Evolutionary conservation across 1,140 invertebrate species (phyloP).

Genomic region (Sycophaga agraensis): DNA sequence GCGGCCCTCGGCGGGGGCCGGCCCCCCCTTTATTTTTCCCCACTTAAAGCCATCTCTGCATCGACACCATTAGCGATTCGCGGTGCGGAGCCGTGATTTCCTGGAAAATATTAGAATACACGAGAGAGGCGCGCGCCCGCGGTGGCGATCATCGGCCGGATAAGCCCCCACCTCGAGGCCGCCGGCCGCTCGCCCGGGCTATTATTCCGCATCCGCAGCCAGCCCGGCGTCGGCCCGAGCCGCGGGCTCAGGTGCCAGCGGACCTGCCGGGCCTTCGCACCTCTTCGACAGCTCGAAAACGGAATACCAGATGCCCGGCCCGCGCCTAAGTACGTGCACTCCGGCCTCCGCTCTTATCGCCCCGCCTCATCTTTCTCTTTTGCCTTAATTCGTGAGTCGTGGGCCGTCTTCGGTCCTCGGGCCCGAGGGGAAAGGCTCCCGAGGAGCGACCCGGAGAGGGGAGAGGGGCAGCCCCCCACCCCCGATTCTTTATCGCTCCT

Average conservation of each 20-base stretch:
- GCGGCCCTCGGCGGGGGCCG: slow-evolving; percentile 25
- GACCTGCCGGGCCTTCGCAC: slow-evolving; percentile 3
- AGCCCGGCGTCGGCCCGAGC: no score
- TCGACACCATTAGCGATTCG: slow-evolving; percentile 18
- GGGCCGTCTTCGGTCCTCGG: no score
- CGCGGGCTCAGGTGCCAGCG: slow-evolving; percentile 8
- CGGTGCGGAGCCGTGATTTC: slow-evolving; percentile 36
- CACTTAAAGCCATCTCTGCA: background rate
- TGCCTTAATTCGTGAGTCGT: no score
- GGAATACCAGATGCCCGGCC: slow-evolving; percentile 45
- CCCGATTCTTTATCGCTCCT: no score
- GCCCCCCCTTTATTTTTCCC: slow-evolving; percentile 36
- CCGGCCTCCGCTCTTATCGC: background rate
- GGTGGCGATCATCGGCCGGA: slow-evolving; percentile 39
- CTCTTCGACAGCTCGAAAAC: slow-evolving; percentile 33
- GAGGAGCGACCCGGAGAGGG: no score
- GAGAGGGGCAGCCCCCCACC: no score
- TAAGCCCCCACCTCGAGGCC: slow-evolving; percentile 25
- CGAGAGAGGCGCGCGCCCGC: slow-evolving; percentile 23
- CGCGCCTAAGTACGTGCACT: background rate
- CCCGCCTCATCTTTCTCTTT: background rate
- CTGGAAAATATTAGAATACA: slow-evolving; percentile 53
- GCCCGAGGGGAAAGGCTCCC: no score
- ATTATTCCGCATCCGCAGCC: slow-evolving; percentile 28
- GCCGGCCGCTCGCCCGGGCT: background rate